phyloP scores from a whole-genome alignment of 2,888 invertebrate species.

The Athalia circularis region DNA sequence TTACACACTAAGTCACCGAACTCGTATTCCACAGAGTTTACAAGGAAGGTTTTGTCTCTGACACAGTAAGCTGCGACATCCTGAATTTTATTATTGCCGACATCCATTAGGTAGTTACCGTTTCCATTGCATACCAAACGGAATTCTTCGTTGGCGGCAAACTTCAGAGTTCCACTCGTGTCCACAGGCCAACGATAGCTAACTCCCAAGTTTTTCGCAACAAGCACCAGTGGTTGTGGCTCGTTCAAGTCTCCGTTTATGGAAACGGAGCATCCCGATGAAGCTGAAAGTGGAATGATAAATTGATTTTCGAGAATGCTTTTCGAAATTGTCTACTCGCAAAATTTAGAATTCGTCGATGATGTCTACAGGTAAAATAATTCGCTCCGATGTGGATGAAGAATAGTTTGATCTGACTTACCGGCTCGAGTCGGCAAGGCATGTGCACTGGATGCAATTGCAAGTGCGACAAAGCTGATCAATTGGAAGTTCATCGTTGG shows the following conservation, averaged over 20 bases:
- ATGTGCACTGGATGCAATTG: conserved; percentile 6
- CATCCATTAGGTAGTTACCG: conserved; percentile 56
- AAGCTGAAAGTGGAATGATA: no score
- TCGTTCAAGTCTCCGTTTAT: conserved; percentile 76
- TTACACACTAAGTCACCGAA: conserved; percentile 68
- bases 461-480: background rate
- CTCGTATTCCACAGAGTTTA: conserved; percentile 50
- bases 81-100: conserved; percentile 40
- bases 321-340: no score
- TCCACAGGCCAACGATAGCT: conserved; percentile 59
- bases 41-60: conserved; percentile 54
- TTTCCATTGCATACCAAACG: conserved; percentile 63
- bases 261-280: conserved; percentile 72
- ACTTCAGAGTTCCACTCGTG: conserved; percentile 52
- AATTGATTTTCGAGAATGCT: no score
- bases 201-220: conserved; percentile 35
- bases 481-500: background rate
- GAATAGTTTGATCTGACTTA: background rate
- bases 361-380: no score
- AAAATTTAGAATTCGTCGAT: no score
- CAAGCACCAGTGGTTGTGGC: conserved; percentile 79
- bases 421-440: conserved; percentile 23
- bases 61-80: conserved; percentile 56
- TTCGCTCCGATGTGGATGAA: no score
- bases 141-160: conserved; percentile 55